Conservation (phyloP, 2,888 invertebrate genomes). For the Dusona sp. region DNA sequence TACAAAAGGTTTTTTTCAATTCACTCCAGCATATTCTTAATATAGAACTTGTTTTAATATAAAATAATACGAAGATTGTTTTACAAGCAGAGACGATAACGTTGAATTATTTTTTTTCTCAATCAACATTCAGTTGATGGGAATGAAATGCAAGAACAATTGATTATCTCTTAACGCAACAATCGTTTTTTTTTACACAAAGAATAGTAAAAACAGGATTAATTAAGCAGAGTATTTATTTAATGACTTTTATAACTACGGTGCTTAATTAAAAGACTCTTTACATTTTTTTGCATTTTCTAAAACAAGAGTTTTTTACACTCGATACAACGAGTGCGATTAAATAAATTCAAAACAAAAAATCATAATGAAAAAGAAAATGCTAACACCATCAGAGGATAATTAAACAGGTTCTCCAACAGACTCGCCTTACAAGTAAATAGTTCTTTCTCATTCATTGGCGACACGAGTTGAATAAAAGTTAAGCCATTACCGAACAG, state of each 20-base stretch:
- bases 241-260: constrained; percentile 2
- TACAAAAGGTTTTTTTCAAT: neutral
- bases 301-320: neutral
- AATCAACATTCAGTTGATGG: neutral
- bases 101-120: neutral
- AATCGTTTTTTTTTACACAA: neutral
- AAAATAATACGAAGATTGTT: neutral
- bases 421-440: neutral
- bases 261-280: neutral
- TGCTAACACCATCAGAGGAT: neutral
- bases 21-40: neutral
- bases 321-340: neutral
- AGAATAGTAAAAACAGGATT: neutral
- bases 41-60: neutral
- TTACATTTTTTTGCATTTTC: neutral
- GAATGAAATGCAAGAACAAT: neutral
- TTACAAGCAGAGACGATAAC: neutral
- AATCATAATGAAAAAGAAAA: neutral
- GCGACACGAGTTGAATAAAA: constrained; percentile 10
- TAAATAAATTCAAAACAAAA: constrained; percentile 1
- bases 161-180: neutral
- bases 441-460: neutral
- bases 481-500: neutral
- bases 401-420: neutral
- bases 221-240: neutral